These are phyloP conservation scores for Python bivittatus DNA, from an alignment of 2,113 vertebrate genomes.

Conservation along the genomic window DNA sequence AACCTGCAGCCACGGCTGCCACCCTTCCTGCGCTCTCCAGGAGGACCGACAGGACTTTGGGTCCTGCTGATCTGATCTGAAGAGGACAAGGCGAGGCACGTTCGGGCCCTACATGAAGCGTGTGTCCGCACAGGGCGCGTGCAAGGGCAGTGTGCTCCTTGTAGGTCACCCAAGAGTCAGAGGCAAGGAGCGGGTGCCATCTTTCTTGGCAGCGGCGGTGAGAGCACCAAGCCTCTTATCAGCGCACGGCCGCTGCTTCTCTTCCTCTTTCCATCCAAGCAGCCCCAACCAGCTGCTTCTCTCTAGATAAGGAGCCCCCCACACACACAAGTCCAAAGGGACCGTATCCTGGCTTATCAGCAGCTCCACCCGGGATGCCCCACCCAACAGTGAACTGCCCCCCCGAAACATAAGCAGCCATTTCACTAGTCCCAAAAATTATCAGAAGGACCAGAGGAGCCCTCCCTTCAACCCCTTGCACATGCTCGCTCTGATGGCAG, in stretches of 20 bases:
- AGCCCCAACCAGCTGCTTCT: neutral
- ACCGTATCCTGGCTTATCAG: neutral
- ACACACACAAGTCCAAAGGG: neutral
- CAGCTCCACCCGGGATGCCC: neutral
- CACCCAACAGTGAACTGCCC: no score
- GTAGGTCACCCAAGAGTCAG: neutral
- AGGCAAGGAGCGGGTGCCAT: neutral
- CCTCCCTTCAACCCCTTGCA: neutral
- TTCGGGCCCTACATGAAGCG: neutral
- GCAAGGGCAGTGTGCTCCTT: neutral
- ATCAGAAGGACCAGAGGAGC: neutral
- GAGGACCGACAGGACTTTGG: neutral
- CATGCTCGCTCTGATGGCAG: rapidly evolving
- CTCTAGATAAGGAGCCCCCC: neutral
- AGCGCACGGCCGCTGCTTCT: no score
- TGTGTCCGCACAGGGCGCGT: no score
- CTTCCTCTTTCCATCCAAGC: neutral
- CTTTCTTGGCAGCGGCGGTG: neutral
- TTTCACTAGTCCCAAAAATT: neutral
- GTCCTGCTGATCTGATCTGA: neutral
- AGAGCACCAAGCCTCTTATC: neutral
- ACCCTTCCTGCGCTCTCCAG: neutral
- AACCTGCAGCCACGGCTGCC: no score
- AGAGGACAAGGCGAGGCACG: neutral
- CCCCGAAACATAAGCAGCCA: neutral